Percentiles rank a stretch among this genome's conserved stretches.
phyloP scores from a whole-genome alignment of 2,888 invertebrate genomes.

The Hedychridium roseum region DNA sequence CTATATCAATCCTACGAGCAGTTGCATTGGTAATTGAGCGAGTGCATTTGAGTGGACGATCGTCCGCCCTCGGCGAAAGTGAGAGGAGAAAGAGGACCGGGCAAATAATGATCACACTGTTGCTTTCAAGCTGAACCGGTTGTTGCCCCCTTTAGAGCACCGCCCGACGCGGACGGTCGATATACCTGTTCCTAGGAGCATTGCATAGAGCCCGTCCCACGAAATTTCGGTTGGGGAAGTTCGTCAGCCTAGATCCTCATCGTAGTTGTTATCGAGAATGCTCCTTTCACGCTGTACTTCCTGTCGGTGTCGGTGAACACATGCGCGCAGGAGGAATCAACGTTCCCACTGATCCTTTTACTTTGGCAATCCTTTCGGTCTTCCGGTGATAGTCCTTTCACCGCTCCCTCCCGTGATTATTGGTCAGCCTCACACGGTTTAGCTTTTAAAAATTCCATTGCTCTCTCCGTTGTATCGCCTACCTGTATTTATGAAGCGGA shows the following conservation, averaged over 20 bases:
- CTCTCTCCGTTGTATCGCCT: too few species aligned
- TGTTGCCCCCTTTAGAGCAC: conserved; percentile 21
- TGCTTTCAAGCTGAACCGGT: conserved; percentile 48
- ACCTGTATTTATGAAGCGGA: conserved; percentile 17
- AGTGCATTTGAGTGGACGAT: neutral
- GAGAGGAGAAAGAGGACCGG: conserved; percentile 47
- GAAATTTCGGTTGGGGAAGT: too few species aligned
- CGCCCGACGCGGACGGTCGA: too few species aligned
- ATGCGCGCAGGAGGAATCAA: neutral
- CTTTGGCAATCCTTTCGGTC: conserved; percentile 19
- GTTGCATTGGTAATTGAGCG: neutral
- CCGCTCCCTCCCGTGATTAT: conserved; percentile 23
- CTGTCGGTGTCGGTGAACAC: neutral
- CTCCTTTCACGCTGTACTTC: too few species aligned
- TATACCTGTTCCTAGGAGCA: too few species aligned
- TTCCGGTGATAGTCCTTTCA: conserved; percentile 36
- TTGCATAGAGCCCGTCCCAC: too few species aligned
- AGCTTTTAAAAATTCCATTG: conserved; percentile 16
- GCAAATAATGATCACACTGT: conserved; percentile 48
- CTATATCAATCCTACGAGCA: neutral
- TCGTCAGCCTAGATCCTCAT: too few species aligned
- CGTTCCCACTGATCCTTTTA: conserved; percentile 19
- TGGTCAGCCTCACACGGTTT: conserved; percentile 11
- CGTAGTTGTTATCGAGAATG: too few species aligned
- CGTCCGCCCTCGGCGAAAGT: conserved; percentile 45